Evolutionary conservation across 2,797 vertebrate genomes (phyloP).

Genomic region (Dendrocincla tyrannina): DNA sequence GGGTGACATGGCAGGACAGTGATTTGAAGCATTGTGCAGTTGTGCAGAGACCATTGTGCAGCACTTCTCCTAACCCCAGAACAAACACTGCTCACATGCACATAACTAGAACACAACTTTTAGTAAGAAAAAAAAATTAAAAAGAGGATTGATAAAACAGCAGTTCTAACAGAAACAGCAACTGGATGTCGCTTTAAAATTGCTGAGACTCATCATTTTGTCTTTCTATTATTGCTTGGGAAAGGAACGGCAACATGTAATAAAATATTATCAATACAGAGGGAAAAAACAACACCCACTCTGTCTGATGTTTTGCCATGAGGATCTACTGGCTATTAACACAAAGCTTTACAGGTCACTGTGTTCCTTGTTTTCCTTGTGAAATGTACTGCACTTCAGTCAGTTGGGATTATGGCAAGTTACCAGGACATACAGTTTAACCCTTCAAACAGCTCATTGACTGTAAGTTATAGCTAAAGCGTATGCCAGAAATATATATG

Average conservation of each 20-base stretch:
- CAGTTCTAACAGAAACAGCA: background rate
- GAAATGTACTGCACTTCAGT: background rate
- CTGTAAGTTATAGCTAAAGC: background rate
- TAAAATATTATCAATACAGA: background rate
- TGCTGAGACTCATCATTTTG: background rate
- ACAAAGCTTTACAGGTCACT: slow-evolving; percentile 66
- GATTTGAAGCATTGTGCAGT: background rate
- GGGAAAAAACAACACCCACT: slow-evolving; percentile 28
- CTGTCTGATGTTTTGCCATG: slow-evolving; percentile 67
- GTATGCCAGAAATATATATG: background rate
- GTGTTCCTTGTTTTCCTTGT: slow-evolving; percentile 53
- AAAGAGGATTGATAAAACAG: background rate
- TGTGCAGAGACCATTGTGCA: background rate
- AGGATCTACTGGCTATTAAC: slow-evolving; percentile 32
- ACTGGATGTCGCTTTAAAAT: background rate
- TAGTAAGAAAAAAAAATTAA: background rate
- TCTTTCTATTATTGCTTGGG: background rate
- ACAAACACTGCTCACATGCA: background rate
- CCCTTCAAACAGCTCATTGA: background rate
- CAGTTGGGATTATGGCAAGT: background rate
- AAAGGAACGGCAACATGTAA: background rate
- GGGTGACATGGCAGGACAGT: background rate
- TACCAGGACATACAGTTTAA: background rate
- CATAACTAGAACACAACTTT: background rate
- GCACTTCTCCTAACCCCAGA: background rate